A percentile compares a stretch with the other conserved stretches of the same genome.
Evolutionary conservation across 2,113 vertebrate species (phyloP).

Genomic region (Camelus bactrianus): DNA sequence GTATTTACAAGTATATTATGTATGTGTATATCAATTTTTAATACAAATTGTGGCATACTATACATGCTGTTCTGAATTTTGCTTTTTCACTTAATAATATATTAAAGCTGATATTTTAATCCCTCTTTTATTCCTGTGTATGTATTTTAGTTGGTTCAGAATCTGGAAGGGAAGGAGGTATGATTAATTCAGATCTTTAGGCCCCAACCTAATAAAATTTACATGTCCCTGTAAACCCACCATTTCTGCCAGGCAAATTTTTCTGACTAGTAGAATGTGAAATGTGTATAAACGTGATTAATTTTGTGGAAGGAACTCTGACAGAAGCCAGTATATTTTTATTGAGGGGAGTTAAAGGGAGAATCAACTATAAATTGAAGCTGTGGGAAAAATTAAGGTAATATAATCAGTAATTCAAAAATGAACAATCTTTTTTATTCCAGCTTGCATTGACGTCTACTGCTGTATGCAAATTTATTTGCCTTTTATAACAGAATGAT

Average conservation of each 20-base stretch:
- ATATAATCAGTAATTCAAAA: constrained; percentile 81
- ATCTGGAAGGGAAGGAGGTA: background rate
- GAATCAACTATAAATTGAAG: constrained; percentile 57
- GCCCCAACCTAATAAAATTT: constrained; percentile 81
- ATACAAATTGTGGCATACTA: background rate
- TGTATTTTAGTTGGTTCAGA: constrained; percentile 43
- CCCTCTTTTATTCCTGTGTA: constrained; percentile 19
- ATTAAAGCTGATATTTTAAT: constrained; percentile 57
- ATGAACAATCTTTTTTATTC: constrained; percentile 80
- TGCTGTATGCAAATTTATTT: constrained; percentile 82
- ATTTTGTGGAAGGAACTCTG: constrained; percentile 77
- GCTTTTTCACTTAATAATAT: constrained; percentile 22
- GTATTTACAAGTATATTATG: constrained; percentile 14
- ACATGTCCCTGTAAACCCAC: constrained; percentile 88
- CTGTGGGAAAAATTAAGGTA: constrained; percentile 69
- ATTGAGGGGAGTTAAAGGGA: constrained; percentile 80
- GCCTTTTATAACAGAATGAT: constrained; percentile 78
- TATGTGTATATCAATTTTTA: constrained; percentile 1
- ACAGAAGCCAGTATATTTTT: constrained; percentile 78
- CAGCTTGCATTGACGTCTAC: constrained; percentile 80
- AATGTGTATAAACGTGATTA: constrained; percentile 78
- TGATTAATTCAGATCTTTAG: constrained; percentile 23
- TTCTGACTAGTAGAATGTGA: constrained; percentile 79
- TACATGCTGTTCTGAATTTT: constrained; percentile 40
- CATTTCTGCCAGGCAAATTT: constrained; percentile 88